Evolutionary conservation across 2,797 vertebrate genomes (phyloP), one percentile per base, ranked within the genome.

Genomic region (Peromyscus eremicus): DNA sequence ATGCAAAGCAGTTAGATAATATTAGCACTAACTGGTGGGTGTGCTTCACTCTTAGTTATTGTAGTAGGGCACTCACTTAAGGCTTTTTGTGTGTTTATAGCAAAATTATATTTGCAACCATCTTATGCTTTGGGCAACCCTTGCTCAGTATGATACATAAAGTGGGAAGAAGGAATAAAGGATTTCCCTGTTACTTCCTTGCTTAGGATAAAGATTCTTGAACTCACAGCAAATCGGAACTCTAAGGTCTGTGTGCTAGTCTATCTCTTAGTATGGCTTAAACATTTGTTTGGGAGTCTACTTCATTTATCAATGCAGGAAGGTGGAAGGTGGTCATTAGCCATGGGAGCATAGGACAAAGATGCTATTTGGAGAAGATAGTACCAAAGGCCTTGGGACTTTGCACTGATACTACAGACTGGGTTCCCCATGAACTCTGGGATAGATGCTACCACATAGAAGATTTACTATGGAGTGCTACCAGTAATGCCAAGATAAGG

Each of bases 1-100:
- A 97, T 94, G 91, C 40, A 75, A 96, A 95, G 16, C 62, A 94
- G 68, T 86, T 75, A 92, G 66, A 92, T 79, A 83, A 84, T 43
- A 68, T 77, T 81, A 87, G 92, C 81, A 93, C 4, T 66, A 88
- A 60, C 57, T 71, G 32, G 32, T 23, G 16, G 55, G 91, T 46
- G 40, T 89, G 5, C 57, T 89, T 92, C 87, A 64, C 17, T 94
- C 43, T 80, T 86, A 57, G 75, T 91, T 96, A 71, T 70, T 93
- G 71, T 19, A 91, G 82, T 23, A 85, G 73, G 94, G 68, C 23
- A 7, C 77, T 92, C 49, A 32, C 32, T 40, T 43, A 49, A 94
- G 60, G 34, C 40, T 71, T 27, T 73, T 57, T 95, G 5, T 3
- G 40, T 90, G 2, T 57, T 93, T 94, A 49, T 43, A 68, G 64